Conservation (phyloP, 2,888 invertebrate species). For the Dicranocentrus wangi region DNA sequence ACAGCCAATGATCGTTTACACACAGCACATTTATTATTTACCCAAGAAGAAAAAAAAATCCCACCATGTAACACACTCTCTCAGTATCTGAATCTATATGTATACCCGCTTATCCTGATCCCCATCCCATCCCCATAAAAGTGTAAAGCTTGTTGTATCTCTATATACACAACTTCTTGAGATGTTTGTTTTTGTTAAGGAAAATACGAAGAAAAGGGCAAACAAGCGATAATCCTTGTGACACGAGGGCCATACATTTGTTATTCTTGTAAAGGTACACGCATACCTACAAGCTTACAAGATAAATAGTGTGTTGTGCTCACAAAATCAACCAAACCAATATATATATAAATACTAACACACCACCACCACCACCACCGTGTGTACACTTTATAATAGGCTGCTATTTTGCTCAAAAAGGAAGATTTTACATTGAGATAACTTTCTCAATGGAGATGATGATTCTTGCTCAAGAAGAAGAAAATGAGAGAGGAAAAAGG, state of each 20-base stretch:
- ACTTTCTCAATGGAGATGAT: constrained; percentile 4
- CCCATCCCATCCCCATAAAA: constrained; percentile 4
- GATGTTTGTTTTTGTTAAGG: constrained; percentile 29
- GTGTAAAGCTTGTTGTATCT: constrained; percentile 17
- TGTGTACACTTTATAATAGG: not conserved
- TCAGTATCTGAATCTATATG: no score
- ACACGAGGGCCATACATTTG: constrained; percentile 34
- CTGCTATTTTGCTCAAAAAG: not conserved
- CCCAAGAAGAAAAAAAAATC: not conserved
- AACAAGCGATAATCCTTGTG: constrained; percentile 47
- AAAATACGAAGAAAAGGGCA: constrained; percentile 10
- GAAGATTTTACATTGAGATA: constrained; percentile 5
- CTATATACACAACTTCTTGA: not conserved
- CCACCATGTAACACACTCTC: constrained; percentile 17
- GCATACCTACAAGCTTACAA: constrained; percentile 9
- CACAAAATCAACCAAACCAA: no score
- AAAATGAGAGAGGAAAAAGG: not conserved
- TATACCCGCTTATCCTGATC: no score
- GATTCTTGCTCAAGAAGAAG: not conserved
- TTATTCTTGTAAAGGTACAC: constrained; percentile 31
- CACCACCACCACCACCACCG: not conserved
- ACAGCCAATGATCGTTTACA: constrained; percentile 21
- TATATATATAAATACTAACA: not conserved
- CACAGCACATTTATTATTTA: constrained; percentile 19
- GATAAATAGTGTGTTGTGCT: no score